A percentile compares a stretch with the other conserved stretches of the same genome.
Evolutionary conservation across 2,113 vertebrate genomes (phyloP).

Genomic region (Saguinus imperator): DNA sequence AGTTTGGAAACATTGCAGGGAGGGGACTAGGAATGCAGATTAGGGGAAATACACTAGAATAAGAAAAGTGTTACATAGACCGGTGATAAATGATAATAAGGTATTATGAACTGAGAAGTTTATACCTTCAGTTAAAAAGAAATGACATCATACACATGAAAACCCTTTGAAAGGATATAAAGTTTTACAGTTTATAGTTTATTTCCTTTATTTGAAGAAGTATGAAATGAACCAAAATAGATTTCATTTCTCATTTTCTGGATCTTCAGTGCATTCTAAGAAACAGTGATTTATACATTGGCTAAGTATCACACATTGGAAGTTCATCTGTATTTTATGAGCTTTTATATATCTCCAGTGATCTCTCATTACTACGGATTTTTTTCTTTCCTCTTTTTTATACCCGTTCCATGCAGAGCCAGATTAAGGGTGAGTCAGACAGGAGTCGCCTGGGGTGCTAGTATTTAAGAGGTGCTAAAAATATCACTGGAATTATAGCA

Average conservation of each 20-base stretch:
- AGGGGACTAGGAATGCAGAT: not conserved
- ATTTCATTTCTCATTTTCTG: constrained; percentile 35
- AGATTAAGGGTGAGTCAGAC: constrained; percentile 31
- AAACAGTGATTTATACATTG: constrained; percentile 28
- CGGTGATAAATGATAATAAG: not conserved
- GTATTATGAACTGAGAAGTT: constrained; percentile 42
- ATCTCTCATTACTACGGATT: constrained; percentile 53
- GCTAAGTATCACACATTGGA: constrained; percentile 39
- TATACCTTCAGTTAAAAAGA: constrained; percentile 55
- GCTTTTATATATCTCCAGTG: constrained; percentile 58
- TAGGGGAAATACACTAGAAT: not conserved
- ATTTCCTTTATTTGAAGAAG: constrained; percentile 38
- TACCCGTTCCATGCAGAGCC: not conserved
- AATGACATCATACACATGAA: not conserved
- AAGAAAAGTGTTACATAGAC: not conserved
- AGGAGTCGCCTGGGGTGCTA: constrained; percentile 49
- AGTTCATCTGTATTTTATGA: constrained; percentile 62
- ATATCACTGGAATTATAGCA: constrained; percentile 51
- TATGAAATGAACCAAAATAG: constrained; percentile 44
- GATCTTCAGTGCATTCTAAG: constrained; percentile 36
- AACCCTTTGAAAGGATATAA: constrained; percentile 35
- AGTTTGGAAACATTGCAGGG: not conserved
- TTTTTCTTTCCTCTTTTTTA: constrained; percentile 39
- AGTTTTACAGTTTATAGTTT: constrained; percentile 34
- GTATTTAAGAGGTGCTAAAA: constrained; percentile 74